Conservation (phyloP, 2,113 vertebrate genomes). For the Ptilorrhoa leucosticta region DNA sequence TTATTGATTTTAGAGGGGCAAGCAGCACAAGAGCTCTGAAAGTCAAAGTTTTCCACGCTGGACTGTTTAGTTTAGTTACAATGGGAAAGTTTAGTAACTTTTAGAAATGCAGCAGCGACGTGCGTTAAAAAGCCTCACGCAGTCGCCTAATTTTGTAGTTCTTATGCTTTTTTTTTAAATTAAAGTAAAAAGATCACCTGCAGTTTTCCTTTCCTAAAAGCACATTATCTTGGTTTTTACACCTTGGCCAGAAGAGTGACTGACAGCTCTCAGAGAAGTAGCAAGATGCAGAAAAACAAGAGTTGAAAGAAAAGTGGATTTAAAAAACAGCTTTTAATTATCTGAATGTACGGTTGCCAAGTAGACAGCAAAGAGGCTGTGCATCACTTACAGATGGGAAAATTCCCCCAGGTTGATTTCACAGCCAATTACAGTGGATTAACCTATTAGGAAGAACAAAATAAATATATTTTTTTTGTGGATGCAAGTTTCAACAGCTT, state of each 20-base stretch:
- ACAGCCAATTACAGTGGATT: slow-evolving; percentile 20
- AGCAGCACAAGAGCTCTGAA: background rate
- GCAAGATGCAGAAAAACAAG: background rate
- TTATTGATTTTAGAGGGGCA: background rate
- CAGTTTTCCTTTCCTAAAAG: background rate
- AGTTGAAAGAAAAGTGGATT: background rate
- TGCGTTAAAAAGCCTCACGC: background rate
- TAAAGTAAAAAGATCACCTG: background rate
- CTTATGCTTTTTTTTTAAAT: background rate
- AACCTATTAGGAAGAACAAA: background rate
- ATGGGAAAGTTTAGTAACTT: background rate
- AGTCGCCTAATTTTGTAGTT: background rate
- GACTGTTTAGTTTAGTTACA: too few species aligned
- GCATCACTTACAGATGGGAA: background rate
- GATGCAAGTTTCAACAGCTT: slow-evolving; percentile 22
- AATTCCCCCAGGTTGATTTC: slow-evolving; percentile 34
- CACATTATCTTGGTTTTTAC: background rate
- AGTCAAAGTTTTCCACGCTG: background rate
- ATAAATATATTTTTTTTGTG: background rate
- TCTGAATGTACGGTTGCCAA: background rate
- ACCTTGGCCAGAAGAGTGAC: background rate
- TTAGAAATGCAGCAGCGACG: background rate
- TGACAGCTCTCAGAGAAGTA: background rate
- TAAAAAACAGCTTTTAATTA: slow-evolving; percentile 41
- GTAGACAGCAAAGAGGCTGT: background rate